These are phyloP conservation scores for Lagenorhynchus albirostris DNA, from an alignment of 2,113 vertebrate genomes.

Conservation along the genomic window DNA sequence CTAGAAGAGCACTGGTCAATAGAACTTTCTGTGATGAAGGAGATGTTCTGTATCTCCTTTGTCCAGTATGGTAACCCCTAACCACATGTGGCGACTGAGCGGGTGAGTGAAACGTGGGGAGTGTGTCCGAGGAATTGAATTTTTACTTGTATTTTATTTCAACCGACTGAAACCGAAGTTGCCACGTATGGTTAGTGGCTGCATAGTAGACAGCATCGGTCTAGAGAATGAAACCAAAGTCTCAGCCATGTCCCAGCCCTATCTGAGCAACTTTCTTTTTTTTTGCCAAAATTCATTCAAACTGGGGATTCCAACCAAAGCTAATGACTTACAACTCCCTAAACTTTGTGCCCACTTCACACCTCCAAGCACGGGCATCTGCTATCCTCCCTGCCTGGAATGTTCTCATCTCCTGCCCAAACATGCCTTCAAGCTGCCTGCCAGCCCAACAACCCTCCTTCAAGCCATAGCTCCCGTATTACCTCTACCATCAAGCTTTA, in stretches of 20 bases:
- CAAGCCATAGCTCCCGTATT: not conserved
- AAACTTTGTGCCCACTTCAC: not conserved
- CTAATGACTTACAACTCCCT: not conserved
- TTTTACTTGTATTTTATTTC: not conserved
- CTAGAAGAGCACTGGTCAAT: not conserved
- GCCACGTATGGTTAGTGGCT: not conserved
- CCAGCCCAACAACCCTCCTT: not conserved
- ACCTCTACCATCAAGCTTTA: not conserved
- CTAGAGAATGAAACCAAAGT: not conserved
- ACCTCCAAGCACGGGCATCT: not conserved
- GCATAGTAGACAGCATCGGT: rapidly evolving
- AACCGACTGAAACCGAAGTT: not conserved
- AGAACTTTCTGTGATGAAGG: not conserved
- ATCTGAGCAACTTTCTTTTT: not conserved
- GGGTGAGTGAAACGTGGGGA: not conserved
- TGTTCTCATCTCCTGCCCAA: conserved; percentile 47
- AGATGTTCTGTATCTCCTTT: rapidly evolving
- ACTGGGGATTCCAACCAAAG: conserved; percentile 7
- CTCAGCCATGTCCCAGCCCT: not conserved
- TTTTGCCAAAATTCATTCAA: conserved; percentile 12
- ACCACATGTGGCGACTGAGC: too few relatives aligned
- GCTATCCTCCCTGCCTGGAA: conserved; percentile 30
- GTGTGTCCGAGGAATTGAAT: not conserved
- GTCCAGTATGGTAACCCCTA: not conserved
- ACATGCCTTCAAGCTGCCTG: not conserved